Evolutionary conservation across 2,888 invertebrate species (phyloP).

Genomic region (Agrochola lota): DNA sequence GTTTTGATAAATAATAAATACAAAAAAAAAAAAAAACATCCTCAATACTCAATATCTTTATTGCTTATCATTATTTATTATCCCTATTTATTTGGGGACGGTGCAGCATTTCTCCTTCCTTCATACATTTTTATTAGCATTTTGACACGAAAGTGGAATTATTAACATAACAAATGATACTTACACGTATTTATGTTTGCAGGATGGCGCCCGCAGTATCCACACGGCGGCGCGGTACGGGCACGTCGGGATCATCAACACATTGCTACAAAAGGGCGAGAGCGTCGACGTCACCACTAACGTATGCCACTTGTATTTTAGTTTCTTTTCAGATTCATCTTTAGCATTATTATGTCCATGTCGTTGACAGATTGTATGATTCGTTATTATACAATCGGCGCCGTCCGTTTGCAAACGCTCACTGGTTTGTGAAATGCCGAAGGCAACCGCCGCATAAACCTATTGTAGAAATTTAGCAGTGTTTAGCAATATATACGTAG

Average conservation of each 20-base stretch:
- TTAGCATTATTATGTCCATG: not conserved
- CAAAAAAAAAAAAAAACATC: too few species aligned
- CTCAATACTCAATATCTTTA: too few species aligned
- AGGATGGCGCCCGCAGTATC: constrained; percentile 98
- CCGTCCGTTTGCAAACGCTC: not conserved
- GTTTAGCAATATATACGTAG: too few species aligned
- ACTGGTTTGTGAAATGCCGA: not conserved
- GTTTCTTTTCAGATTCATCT: not conserved
- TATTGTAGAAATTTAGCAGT: not conserved
- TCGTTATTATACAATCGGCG: not conserved
- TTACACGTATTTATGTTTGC: constrained; percentile 64
- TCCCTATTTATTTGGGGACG: not conserved
- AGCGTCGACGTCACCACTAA: constrained; percentile 98
- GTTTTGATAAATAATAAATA: too few species aligned
- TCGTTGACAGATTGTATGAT: not conserved
- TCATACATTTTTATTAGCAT: not conserved
- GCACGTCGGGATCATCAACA: constrained; percentile 99
- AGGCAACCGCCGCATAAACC: not conserved
- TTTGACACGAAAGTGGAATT: not conserved
- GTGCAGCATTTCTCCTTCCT: not conserved
- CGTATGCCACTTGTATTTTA: constrained; percentile 89
- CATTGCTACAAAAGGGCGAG: constrained; percentile 98
- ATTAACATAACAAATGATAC: not conserved
- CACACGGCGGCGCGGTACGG: constrained; percentile 99
- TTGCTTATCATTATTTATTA: too few species aligned